Evolutionary conservation across 2,797 vertebrate species (phyloP).

Genomic region (Bufotes viridis): DNA sequence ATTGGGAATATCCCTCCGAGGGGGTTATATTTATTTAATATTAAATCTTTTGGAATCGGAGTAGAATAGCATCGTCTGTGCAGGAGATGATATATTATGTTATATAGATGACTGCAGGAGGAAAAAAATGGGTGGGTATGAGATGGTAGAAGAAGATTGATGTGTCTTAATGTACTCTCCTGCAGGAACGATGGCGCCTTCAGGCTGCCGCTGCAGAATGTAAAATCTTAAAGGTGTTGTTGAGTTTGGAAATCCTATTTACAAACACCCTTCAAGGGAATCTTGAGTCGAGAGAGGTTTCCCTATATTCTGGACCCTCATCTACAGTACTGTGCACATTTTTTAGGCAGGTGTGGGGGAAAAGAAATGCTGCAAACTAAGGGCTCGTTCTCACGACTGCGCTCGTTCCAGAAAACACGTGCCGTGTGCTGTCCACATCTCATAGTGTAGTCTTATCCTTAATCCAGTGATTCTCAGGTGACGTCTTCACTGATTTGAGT

Average conservation of each 20-base stretch:
- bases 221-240: background rate
- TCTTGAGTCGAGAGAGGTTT: too few relatives aligned
- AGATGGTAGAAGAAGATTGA: background rate
- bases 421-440: too few relatives aligned
- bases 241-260: background rate
- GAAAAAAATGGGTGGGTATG: background rate
- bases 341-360: too few relatives aligned
- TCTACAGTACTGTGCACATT: too few relatives aligned
- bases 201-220: background rate
- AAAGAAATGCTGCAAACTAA: too few relatives aligned
- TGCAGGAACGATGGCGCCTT: background rate
- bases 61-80: too few relatives aligned
- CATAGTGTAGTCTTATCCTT: too few relatives aligned
- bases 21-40: background rate
- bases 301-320: too few relatives aligned
- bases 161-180: background rate
- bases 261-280: background rate
- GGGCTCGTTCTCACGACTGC: too few relatives aligned
- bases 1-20: background rate
- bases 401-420: too few relatives aligned
- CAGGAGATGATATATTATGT: background rate
- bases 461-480: too few relatives aligned
- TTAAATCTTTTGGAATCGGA: background rate
- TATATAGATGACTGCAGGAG: background rate
- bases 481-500: too few relatives aligned